Base-by-base conservation (phyloP, 2,888 invertebrate species). In the Hyalella azteca region DNA sequence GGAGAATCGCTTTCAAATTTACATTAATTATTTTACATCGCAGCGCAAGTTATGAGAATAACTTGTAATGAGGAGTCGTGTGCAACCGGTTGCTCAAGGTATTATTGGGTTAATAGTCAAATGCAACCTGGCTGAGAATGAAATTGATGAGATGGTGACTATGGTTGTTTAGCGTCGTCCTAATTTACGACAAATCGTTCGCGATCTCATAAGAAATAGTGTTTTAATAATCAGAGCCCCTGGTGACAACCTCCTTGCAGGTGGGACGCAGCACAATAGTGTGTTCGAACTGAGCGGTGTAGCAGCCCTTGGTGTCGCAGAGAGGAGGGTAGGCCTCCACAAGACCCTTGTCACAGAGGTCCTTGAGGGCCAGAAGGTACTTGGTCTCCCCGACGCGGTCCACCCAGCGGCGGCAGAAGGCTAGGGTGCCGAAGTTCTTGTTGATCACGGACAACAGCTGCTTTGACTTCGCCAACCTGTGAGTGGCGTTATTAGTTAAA, bases 211-310 rank as follows among this genome's bases (percentile, higher is more conserved):
- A 59, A 59, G n/a, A 59, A 26, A 29, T 15, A 59, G n/a, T 13
- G n/a, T 49, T n/a, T 90, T 91, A 97, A 89, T 97, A 99, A 89
- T 98, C 99, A 85, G 95, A 94, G 41, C 99, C 99, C 83, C 98
- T 93, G 39, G 97, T 97, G 75, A 99, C 93, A 36, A 99, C 93
- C 89, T 99, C 99, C 89, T 99, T 99, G 90, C 98, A 98, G 0
- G 97, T 98, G 59, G 99, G 99, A 86, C 98, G 91, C 85, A 99
- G 90, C 86, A 99, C 92, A 86, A 99, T 94, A 4, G 99, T 99
- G 89, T 99, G 99, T 88, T 99, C 99, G 88, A 95, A 99, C 90
- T 99, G 99, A 66, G 99, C 99, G 0, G 99, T 99, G 89, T 98
- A 99, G 88, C 95, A 96, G 80, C 99, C 98, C 88, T 95, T 96